Conservation (phyloP, 2,888 invertebrate genomes). For the Unio delphinus region DNA sequence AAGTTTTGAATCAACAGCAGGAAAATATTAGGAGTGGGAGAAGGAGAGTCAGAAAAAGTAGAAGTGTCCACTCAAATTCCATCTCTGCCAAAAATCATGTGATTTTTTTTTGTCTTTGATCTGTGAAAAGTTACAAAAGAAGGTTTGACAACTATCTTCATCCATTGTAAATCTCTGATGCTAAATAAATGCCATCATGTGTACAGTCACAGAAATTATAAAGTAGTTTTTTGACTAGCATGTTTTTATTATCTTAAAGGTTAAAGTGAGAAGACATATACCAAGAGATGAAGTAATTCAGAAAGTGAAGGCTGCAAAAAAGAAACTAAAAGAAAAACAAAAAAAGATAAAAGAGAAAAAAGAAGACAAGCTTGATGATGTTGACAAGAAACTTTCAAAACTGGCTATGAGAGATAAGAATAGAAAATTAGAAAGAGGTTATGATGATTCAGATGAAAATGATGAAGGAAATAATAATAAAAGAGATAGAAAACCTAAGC, state of each 20-base stretch:
- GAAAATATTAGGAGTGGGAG: too few species aligned
- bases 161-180: too few species aligned
- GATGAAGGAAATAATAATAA: constrained; percentile 6
- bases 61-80: neutral
- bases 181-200: too few species aligned
- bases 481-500: constrained; percentile 2
- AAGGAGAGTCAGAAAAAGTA: neutral
- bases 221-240: neutral
- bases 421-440: constrained; percentile 7
- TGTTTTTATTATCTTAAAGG: constrained; percentile 25
- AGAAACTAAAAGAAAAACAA: constrained; percentile 28
- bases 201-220: neutral
- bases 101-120: neutral
- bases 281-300: constrained; percentile 45
- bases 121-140: neutral
- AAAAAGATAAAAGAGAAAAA: constrained; percentile 24
- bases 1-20: too few species aligned
- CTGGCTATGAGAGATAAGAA: constrained; percentile 7
- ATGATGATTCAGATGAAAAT: constrained; percentile 2
- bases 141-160: neutral
- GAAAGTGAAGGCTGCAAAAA: constrained; percentile 44
- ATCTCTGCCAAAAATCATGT: neutral
- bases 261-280: constrained; percentile 50
- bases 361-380: constrained; percentile 20
- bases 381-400: constrained; percentile 4